Evolutionary conservation across 1,140 invertebrate genomes (phyloP), one percentile per base, ranked within the genome.

Genomic region (Tetragnatha versicolor): DNA sequence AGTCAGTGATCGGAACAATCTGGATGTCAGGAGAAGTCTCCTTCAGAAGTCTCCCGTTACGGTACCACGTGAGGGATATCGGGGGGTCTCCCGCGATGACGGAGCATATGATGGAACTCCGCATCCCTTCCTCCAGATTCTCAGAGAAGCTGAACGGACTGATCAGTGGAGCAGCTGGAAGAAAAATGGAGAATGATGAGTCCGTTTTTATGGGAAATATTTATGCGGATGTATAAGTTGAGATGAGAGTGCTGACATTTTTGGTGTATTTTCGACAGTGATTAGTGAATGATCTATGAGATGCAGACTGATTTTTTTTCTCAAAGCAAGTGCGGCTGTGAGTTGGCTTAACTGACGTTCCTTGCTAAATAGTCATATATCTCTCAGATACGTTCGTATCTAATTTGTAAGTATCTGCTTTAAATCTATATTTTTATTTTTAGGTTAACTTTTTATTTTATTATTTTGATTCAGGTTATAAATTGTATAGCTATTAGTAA

Each of bases 51-150:
- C 89, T 88, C 35, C 90, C 90, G 82, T 94, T 91, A 86, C 93
- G 93, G 69, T 90, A 89, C 93, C 93, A 94, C 2, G 87, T 88
- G 75, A 94, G 91, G 22, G 89, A 90, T 81, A 94, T 85, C 9
- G 93, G 93, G 51, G 91, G 87, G 85, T 94, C 92, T 58, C 83
- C 83, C 9, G 81, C 78, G 7, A 82, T 81, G 4, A 83, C 82
- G 1, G 82, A 81, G 33, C 83, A 83, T 14, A 82, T 73, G 14
- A 81, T 80, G 20, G 82, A 82, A 29, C 72, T 81, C 33, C 83
- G 42, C 80, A 83, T 82, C 0, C 82, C 83, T 76, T 83, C 83
- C 25, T 83, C 82, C 2, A 83, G 73, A 65, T 76, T 83, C 22
- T 80, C 77, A 14, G 82, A 72, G 47, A 83, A 83, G 10, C 66